These are phyloP conservation scores for Cliona cf. orientalis DNA, from an alignment of 37 sponge, comb jelly and placozoan genomes.

Conservation along the genomic window DNA sequence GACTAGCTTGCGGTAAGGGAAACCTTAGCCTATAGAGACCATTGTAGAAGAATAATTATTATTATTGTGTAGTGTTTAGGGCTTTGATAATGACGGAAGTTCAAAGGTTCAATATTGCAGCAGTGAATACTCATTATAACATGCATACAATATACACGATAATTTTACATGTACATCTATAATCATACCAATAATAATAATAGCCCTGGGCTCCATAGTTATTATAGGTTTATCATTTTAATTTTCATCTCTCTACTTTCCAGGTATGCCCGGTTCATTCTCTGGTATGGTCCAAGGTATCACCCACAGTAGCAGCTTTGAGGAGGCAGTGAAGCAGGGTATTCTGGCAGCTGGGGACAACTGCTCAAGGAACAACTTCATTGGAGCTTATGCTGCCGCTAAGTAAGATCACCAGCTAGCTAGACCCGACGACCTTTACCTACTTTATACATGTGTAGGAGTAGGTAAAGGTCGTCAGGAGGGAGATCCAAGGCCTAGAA, in stretches of 20 bases:
- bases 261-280: constrained; percentile 61
- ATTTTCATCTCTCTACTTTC: background rate
- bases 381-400: constrained; percentile 48
- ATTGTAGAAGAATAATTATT: too few relatives aligned
- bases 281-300: constrained; percentile 51
- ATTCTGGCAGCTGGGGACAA: constrained; percentile 68
- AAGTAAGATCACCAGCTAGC: background rate
- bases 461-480: too few relatives aligned
- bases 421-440: too few relatives aligned
- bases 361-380: constrained; percentile 54
- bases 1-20: constrained; percentile 41
- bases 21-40: too few relatives aligned
- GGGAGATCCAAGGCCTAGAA: too few relatives aligned
- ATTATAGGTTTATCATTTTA: background rate
- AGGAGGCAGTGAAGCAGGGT: constrained; percentile 21
- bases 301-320: constrained; percentile 12
- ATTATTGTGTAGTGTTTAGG: too few relatives aligned
- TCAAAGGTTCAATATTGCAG: too few relatives aligned
- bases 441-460: too few relatives aligned
- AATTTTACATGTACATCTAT: too few relatives aligned
- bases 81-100: too few relatives aligned
- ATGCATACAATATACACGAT: too few relatives aligned
- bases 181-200: background rate
- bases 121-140: too few relatives aligned
- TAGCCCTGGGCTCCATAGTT: background rate